A percentile compares a stretch with the other conserved stretches of the same genome.
These are phyloP conservation scores for Apoderus coryli DNA, from an alignment of 2,888 invertebrate species.

Conservation along the genomic window DNA sequence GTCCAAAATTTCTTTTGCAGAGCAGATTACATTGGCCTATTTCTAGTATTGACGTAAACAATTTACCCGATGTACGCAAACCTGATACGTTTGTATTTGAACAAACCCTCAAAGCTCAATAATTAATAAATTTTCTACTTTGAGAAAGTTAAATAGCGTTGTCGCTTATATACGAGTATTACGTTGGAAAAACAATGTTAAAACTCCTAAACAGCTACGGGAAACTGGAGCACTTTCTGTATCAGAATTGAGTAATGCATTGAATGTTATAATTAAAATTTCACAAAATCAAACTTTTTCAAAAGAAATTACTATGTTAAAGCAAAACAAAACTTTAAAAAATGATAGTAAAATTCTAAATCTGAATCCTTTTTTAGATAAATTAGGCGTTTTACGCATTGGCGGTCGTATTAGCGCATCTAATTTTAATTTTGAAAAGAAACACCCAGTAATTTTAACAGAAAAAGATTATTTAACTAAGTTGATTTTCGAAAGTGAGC, in stretches of 20 bases:
- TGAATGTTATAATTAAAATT: no score
- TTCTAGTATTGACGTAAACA: no score
- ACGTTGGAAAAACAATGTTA: constrained; percentile 3
- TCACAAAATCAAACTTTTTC: no score
- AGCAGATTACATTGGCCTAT: no score
- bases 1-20: no score
- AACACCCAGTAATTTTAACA: constrained; percentile 11
- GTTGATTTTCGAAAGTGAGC: constrained; percentile 12
- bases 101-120: no score
- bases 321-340: not conserved
- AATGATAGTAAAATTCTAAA: constrained; percentile 3
- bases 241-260: no score
- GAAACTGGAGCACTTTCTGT: no score
- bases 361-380: constrained; percentile 9
- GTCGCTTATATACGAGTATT: no score
- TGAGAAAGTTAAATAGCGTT: constrained; percentile 4
- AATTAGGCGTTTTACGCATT: constrained; percentile 6
- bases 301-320: no score
- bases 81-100: no score
- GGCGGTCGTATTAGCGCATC: constrained; percentile 11
- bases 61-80: no score
- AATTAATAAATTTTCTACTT: not conserved
- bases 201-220: not conserved
- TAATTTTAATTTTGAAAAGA: constrained; percentile 8
- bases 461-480: constrained; percentile 10